phyloP scores from a whole-genome alignment of 2,113 vertebrate species.

The Aramus guarauna region DNA sequence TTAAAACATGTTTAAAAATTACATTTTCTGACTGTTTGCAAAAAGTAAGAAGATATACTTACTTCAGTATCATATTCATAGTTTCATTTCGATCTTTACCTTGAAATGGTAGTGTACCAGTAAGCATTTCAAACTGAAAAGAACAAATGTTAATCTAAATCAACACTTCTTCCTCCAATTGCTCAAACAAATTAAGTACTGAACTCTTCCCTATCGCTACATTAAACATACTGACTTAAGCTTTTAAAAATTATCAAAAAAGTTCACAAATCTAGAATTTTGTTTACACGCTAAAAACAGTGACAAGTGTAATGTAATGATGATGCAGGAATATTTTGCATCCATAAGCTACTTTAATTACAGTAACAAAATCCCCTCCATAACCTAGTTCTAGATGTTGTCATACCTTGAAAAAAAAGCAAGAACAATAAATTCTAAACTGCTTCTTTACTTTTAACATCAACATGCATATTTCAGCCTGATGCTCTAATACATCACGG shows the following conservation, averaged over 20 bases:
- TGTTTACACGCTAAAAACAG: neutral
- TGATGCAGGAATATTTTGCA: neutral
- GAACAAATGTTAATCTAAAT: conserved; percentile 54
- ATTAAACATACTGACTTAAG: neutral
- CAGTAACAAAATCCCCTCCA: neutral
- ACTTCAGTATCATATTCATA: conserved; percentile 99
- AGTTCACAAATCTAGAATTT: neutral
- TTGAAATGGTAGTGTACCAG: conserved; percentile 96
- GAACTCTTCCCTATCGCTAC: neutral
- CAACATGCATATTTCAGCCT: neutral
- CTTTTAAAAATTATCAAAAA: neutral
- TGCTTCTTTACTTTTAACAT: neutral
- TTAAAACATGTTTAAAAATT: neutral
- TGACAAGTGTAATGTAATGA: neutral
- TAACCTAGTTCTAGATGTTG: neutral
- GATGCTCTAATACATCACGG: neutral
- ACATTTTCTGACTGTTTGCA: neutral
- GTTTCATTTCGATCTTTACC: conserved; percentile 97
- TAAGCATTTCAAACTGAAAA: conserved; percentile 95
- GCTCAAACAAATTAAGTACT: neutral
- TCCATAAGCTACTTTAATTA: neutral
- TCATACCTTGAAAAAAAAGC: neutral
- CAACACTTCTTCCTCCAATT: neutral
- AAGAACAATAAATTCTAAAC: neutral
- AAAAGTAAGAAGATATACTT: conserved; percentile 70